Evolutionary conservation across 2,113 vertebrate genomes (phyloP), one percentile per base, ranked within the genome.

Genomic region (Zosterops lateralis): DNA sequence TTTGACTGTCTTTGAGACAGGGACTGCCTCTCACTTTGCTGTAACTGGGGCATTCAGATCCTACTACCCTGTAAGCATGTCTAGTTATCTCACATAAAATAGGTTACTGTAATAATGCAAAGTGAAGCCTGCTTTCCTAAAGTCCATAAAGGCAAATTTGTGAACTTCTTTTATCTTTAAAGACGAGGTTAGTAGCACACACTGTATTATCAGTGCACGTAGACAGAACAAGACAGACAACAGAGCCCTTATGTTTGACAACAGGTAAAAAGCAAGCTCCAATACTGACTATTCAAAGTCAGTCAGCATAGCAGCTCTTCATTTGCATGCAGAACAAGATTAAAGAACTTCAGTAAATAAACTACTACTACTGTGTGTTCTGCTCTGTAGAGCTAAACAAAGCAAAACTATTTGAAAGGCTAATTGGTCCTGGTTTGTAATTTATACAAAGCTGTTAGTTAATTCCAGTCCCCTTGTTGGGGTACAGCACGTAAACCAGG

Each of bases 371-470:
- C 36, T 61, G 29, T n/a, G 67, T 25, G 42, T 72, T 84, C 84
- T 84, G 92, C 65, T 92, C 79, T 61, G 31, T 44, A 79, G 42
- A 78, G 68, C 64, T 87, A 75, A 94, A 91, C 77, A 93, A 93
- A 92, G 64, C n/a, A 38, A 62, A 95, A 79, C 21, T 83, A 36
- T 67, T 87, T 78, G 76, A 67, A 89, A 95, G 58, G 84, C 81
- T 84, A 72, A 94, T 82, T 89, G 38, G 62, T 82, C 91, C 70
- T 89, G 86, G 57, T 62, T 75, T 78, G 21, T 84, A 57, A 82
- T 68, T 89, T 28, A 61, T 34, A 73, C 26, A 79, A 45, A 93
- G 15, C 22, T 28, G 25, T 26, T 50, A 14, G 31, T 38, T 78
- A 68, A 75, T 72, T 81, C 53, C 48, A 86, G 53, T 57, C 29